Evolutionary conservation across 2,113 vertebrate species (phyloP).

Genomic region (Poecilia latipinna): DNA sequence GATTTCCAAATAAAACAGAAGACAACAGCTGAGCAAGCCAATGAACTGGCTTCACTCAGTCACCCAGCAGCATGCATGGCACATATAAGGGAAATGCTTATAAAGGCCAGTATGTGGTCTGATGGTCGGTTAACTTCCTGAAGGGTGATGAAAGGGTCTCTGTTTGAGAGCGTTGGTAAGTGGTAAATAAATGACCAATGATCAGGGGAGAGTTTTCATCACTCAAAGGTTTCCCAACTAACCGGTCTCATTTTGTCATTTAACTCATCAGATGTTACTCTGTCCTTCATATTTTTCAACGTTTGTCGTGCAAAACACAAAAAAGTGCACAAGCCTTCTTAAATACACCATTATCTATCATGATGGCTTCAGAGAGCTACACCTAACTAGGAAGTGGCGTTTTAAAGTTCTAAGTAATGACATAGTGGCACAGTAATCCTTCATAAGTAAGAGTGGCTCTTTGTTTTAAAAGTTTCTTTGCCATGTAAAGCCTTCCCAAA

Average conservation of each 20-base stretch:
- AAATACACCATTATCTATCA: slow-evolving; percentile 6
- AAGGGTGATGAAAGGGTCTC: slow-evolving; percentile 53
- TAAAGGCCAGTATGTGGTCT: slow-evolving; percentile 27
- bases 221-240: slow-evolving; percentile 47
- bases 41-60: slow-evolving; percentile 66
- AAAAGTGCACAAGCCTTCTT: slow-evolving; percentile 21
- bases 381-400: slow-evolving; percentile 3
- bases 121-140: slow-evolving; percentile 61
- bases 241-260: slow-evolving; percentile 23
- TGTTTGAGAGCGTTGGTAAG: slow-evolving; percentile 50
- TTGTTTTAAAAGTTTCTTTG: slow-evolving; percentile 30
- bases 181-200: slow-evolving; percentile 54
- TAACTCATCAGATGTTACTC: slow-evolving; percentile 16
- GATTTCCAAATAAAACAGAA: slow-evolving; percentile 72
- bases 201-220: slow-evolving; percentile 55
- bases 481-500: slow-evolving; percentile 53
- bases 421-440: slow-evolving; percentile 26
- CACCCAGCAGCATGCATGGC: slow-evolving; percentile 57
- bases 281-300: neutral
- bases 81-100: slow-evolving; percentile 55
- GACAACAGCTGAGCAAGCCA: slow-evolving; percentile 66
- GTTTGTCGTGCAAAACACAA: slow-evolving; percentile 10
- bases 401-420: slow-evolving; percentile 43
- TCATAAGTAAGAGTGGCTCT: slow-evolving; percentile 31
- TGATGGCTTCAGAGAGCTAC: slow-evolving; percentile 14